Conservation (phyloP, 2,888 invertebrate species). For the Archaeoteleia sp. region DNA sequence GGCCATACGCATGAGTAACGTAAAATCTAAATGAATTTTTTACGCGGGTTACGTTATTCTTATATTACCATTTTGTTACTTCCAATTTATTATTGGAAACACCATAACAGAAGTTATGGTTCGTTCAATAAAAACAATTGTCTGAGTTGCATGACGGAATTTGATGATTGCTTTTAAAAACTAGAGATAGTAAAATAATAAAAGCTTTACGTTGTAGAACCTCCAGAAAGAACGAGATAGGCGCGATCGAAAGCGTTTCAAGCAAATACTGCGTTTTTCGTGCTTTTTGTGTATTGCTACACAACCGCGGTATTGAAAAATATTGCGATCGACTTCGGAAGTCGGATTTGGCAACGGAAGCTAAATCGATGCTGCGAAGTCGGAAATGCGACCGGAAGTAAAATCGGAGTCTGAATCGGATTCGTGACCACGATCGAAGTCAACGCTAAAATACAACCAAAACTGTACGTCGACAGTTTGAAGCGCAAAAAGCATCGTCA, state of each 20-base stretch:
- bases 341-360: conserved; percentile 52
- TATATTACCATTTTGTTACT: no score
- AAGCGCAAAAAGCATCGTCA: conserved; percentile 34
- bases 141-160: conserved; percentile 2
- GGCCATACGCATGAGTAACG: no score
- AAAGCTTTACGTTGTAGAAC: not conserved
- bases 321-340: conserved; percentile 52
- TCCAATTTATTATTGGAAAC: no score
- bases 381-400: conserved; percentile 48
- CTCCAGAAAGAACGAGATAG: conserved; percentile 1
- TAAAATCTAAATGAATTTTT: no score
- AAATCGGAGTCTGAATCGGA: conserved; percentile 50
- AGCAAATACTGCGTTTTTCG: conserved; percentile 42
- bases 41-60: no score
- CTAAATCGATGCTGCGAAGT: conserved; percentile 50
- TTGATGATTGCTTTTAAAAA: conserved; percentile 28
- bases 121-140: no score
- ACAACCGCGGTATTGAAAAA: conserved; percentile 49
- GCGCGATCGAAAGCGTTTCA: conserved; percentile 14
- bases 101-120: no score
- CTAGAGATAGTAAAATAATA: conserved; percentile 2
- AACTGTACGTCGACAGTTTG: conserved; percentile 36
- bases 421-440: conserved; percentile 50
- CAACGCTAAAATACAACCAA: conserved; percentile 43
- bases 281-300: conserved; percentile 44